These are phyloP conservation scores for Sakesphorus luctuosus DNA, from an alignment of 2,113 vertebrate species.

Conservation along the genomic window DNA sequence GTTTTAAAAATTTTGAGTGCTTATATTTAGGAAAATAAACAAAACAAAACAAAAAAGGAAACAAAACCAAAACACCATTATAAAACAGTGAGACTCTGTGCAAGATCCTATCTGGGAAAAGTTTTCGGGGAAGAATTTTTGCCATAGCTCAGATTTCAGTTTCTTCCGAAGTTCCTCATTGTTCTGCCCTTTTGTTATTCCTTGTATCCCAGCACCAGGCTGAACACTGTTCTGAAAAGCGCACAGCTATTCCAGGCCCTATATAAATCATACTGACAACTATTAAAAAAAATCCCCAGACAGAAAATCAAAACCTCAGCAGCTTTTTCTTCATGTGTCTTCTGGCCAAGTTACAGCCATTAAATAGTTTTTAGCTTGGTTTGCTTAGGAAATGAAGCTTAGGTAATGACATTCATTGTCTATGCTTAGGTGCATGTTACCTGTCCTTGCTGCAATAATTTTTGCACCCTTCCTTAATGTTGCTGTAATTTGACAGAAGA, in stretches of 20 bases:
- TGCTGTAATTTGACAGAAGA: neutral
- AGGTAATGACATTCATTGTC: neutral
- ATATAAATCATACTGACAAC: slow-evolving; percentile 29
- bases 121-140: fast-evolving
- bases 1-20: fast-evolving
- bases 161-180: neutral
- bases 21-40: neutral
- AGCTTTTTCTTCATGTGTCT: slow-evolving; percentile 16
- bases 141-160: neutral
- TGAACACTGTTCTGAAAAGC: neutral
- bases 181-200: neutral
- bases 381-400: slow-evolving; percentile 22
- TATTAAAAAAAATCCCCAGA: neutral
- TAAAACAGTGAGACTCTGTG: neutral
- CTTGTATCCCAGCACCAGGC: neutral
- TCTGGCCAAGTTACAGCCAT: slow-evolving; percentile 6
- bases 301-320: slow-evolving; percentile 40
- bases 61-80: neutral
- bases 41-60: neutral
- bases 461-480: neutral
- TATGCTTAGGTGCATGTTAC: neutral
- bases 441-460: neutral
- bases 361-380: slow-evolving; percentile 7
- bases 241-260: neutral
- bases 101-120: neutral